A percentile compares a stretch with the other conserved stretches of the same genome.
These are phyloP conservation scores for Camponotus floridanus DNA, from an alignment of 1,140 invertebrate genomes.

Conservation along the genomic window DNA sequence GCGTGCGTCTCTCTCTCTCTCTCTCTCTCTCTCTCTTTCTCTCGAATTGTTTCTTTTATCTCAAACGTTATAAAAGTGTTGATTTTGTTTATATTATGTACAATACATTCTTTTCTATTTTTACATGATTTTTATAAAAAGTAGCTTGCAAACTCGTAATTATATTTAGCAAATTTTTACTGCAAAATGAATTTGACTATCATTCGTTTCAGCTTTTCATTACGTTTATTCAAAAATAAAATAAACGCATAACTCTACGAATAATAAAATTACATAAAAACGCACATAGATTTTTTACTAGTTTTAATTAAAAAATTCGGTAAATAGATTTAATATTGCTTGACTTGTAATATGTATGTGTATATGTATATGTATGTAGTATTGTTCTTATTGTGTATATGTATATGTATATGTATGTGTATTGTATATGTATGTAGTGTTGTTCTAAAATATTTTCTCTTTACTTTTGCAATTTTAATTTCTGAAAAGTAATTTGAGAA, in stretches of 20 bases:
- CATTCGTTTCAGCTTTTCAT: constrained; percentile 45
- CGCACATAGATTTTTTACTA: constrained; percentile 28
- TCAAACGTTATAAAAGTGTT: neutral
- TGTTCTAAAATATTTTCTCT: neutral
- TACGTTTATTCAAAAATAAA: constrained; percentile 53
- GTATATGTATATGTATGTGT: no score
- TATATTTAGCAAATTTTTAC: constrained; percentile 6
- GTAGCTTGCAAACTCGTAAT: neutral
- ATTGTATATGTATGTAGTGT: no score
- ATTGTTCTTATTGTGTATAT: no score
- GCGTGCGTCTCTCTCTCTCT: neutral
- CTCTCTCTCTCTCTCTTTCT: neutral
- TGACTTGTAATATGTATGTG: no score
- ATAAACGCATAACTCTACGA: constrained; percentile 35
- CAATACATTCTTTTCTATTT: neutral
- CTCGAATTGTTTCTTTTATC: neutral
- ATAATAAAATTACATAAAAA: constrained; percentile 19
- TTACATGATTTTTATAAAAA: constrained; percentile 24
- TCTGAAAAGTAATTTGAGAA: neutral
- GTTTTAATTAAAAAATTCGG: constrained; percentile 47
- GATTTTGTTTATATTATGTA: constrained; percentile 10
- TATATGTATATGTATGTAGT: no score
- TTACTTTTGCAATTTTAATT: constrained; percentile 31
- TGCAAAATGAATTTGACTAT: constrained; percentile 41
- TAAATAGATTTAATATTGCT: constrained; percentile 42